Conservation (phyloP, 64 coral and sea anemone species). For the Dendrophyllia cribrosa region DNA sequence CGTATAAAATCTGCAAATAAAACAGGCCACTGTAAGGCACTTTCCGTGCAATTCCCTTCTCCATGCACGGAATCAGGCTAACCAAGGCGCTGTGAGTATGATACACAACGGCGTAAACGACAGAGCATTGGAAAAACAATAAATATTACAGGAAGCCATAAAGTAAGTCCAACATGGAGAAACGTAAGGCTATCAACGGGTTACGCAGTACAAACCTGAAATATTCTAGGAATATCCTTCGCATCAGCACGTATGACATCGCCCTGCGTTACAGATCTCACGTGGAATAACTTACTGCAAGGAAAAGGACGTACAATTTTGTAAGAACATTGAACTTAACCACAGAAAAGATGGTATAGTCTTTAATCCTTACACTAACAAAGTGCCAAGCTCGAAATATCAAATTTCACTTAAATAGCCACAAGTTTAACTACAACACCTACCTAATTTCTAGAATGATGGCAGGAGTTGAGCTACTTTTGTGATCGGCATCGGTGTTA, state of each 20-base stretch:
- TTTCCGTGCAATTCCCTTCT: neutral
- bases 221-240: constrained; percentile 99
- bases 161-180: no score
- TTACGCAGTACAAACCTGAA: constrained; percentile 74
- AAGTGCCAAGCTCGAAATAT: no score
- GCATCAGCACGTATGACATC: constrained; percentile 99
- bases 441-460: constrained; percentile 99
- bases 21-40: neutral
- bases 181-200: no score
- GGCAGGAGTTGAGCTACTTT: constrained; percentile 76
- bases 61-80: neutral
- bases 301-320: neutral
- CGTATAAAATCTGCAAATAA: constrained; percentile 89
- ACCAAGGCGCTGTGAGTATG: no score
- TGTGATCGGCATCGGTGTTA: constrained; percentile 92
- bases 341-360: no score
- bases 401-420: neutral
- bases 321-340: neutral
- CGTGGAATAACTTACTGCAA: constrained; percentile 98
- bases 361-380: no score
- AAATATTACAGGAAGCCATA: no score
- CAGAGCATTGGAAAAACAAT: no score
- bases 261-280: constrained; percentile 96
- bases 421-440: neutral
- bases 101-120: no score